phyloP scores from a whole-genome alignment of 2,888 invertebrate genomes.

The Nemapogon koenigi region DNA sequence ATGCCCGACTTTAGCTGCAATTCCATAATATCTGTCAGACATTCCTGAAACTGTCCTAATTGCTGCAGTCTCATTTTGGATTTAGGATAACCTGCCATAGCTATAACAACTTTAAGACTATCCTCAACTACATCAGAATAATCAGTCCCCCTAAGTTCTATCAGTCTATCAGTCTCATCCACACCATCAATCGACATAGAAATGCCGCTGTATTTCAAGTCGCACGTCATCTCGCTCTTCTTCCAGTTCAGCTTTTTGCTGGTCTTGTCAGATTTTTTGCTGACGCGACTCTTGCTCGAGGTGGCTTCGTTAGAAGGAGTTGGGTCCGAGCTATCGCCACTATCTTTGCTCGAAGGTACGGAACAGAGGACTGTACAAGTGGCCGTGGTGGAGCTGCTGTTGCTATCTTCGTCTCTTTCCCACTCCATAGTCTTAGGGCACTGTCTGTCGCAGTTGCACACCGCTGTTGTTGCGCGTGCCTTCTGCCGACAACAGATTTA shows the following conservation, averaged over 20 bases:
- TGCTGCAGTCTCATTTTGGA: slow-evolving; percentile 41
- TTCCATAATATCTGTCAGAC: no score
- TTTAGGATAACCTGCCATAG: slow-evolving; percentile 44
- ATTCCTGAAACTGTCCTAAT: no score
- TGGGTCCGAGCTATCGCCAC: slow-evolving; percentile 13
- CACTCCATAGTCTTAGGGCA: no score
- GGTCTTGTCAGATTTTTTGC: slow-evolving; percentile 17
- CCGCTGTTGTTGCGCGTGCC: slow-evolving; percentile 27
- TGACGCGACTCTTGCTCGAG: no score
- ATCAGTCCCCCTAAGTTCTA: slow-evolving; percentile 38
- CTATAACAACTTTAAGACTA: slow-evolving; percentile 38
- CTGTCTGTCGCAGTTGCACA: slow-evolving; percentile 29
- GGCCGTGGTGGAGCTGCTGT: slow-evolving; percentile 40
- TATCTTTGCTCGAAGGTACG: no score
- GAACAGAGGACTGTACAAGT: slow-evolving; percentile 45
- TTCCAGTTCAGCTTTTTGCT: slow-evolving; percentile 12
- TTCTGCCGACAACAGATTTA: slow-evolving; percentile 56
- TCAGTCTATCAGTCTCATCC: slow-evolving; percentile 43
- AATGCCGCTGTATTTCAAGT: slow-evolving; percentile 37
- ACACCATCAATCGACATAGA: slow-evolving; percentile 31
- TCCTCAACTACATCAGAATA: slow-evolving; percentile 46
- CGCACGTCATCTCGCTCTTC: slow-evolving; percentile 30
- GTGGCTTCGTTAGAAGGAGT: no score
- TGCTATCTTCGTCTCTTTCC: slow-evolving; percentile 25
- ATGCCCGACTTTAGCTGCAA: no score